These are phyloP conservation scores for Alviniconcha marisindica DNA, from an alignment of 1,140 invertebrate species.

Conservation along the genomic window DNA sequence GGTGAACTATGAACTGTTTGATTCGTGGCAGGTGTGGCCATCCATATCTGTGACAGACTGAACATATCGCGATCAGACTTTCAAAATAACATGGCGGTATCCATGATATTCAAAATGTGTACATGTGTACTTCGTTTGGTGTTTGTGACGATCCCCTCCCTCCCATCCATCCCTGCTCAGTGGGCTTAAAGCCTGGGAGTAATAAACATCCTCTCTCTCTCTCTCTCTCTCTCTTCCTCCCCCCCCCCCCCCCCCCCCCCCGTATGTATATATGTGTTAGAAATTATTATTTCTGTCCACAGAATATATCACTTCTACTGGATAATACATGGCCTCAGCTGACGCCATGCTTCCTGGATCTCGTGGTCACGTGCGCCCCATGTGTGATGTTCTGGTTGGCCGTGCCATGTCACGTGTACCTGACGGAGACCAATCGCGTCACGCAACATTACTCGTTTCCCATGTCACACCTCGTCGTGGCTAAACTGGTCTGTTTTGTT, in stretches of 20 bases:
- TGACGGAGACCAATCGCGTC: not conserved
- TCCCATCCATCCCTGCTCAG: too few relatives aligned
- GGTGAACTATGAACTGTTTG: too few relatives aligned
- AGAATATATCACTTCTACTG: conserved; percentile 28
- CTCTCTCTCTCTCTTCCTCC: conserved; percentile 4
- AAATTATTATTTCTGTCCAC: not conserved
- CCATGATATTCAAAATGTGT: too few relatives aligned
- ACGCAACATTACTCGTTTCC: not conserved
- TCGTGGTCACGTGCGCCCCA: conserved; percentile 27
- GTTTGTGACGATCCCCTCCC: too few relatives aligned
- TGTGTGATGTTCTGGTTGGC: conserved; percentile 21
- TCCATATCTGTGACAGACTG: too few relatives aligned
- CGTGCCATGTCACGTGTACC: conserved; percentile 30
- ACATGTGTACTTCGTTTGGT: too few relatives aligned
- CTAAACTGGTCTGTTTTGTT: conserved; percentile 16
- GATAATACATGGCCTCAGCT: conserved; percentile 37
- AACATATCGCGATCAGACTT: too few relatives aligned
- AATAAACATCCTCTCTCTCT: not conserved
- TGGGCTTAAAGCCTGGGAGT: too few relatives aligned
- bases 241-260: not conserved
- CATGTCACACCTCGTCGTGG: not conserved
- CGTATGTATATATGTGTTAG: not conserved
- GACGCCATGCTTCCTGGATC: conserved; percentile 30
- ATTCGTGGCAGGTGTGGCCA: too few relatives aligned
- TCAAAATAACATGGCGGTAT: too few relatives aligned